These are phyloP conservation scores for Thamnophis elegans DNA, from an alignment of 2,797 vertebrate species.

Conservation along the genomic window DNA sequence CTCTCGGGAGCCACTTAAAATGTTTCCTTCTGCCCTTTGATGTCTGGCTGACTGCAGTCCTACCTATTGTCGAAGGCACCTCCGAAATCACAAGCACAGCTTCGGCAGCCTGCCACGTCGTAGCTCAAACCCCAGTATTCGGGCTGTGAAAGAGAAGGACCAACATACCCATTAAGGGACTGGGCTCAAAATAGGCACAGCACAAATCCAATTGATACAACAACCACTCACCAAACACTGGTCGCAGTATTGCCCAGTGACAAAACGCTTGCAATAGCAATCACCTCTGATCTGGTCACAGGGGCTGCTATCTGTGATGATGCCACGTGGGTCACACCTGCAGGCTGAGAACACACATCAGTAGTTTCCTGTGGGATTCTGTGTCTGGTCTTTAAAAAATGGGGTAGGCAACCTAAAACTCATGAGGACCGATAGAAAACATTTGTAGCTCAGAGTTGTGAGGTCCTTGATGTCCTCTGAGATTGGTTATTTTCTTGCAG, in stretches of 20 bases:
- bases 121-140: constrained; percentile 89
- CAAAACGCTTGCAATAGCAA: constrained; percentile 88
- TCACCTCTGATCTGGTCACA: constrained; percentile 86
- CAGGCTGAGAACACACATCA: constrained; percentile 70
- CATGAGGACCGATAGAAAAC: not conserved
- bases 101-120: constrained; percentile 79
- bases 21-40: not conserved
- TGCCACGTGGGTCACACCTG: constrained; percentile 81
- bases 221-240: constrained; percentile 81
- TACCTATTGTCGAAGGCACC: constrained; percentile 84
- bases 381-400: not conserved
- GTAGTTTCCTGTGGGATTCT: not conserved
- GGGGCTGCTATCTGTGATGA: constrained; percentile 71
- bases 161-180: not conserved
- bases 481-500: not conserved
- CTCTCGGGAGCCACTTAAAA: not conserved
- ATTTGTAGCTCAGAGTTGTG: too few relatives aligned
- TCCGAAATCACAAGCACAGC: constrained; percentile 87
- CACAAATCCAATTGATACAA: not conserved
- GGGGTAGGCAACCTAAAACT: not conserved
- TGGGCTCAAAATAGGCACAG: not conserved
- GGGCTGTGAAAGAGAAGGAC: constrained; percentile 63
- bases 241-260: constrained; percentile 82
- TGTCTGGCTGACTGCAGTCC: not conserved
- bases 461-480: not conserved